Evolutionary conservation across 2,113 vertebrate species (phyloP).

Genomic region (Dipodomys stephensi): DNA sequence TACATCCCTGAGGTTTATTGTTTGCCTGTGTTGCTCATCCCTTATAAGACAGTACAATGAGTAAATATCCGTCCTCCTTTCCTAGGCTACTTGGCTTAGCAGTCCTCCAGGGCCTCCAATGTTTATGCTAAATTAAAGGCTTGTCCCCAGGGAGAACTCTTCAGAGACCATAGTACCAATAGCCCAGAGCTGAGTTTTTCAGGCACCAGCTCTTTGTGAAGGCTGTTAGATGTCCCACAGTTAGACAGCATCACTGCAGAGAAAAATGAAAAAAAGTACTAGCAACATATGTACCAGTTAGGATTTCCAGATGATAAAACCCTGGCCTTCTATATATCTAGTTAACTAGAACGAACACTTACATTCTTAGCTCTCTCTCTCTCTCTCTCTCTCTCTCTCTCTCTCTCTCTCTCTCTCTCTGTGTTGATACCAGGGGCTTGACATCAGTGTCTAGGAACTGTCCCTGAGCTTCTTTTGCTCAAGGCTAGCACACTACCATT

Average conservation of each 20-base stretch:
- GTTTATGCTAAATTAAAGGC: no score
- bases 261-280: not conserved
- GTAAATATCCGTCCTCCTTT: not conserved
- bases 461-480: no score
- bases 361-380: no score
- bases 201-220: not conserved
- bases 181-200: not conserved
- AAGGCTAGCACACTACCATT: no score
- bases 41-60: not conserved
- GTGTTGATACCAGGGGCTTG: no score
- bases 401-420: no score
- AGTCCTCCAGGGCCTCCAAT: no score
- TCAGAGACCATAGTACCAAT: not conserved
- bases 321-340: not conserved
- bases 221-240: not conserved
- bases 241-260: not conserved
- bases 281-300: not conserved
- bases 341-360: not conserved
- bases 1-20: no score
- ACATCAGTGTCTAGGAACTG: no score
- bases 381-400: no score
- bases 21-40: not conserved
- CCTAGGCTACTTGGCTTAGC: not conserved
- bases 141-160: not conserved
- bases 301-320: not conserved